Conservation (phyloP, 2,888 invertebrate genomes). For the Drosophila mimetica region DNA sequence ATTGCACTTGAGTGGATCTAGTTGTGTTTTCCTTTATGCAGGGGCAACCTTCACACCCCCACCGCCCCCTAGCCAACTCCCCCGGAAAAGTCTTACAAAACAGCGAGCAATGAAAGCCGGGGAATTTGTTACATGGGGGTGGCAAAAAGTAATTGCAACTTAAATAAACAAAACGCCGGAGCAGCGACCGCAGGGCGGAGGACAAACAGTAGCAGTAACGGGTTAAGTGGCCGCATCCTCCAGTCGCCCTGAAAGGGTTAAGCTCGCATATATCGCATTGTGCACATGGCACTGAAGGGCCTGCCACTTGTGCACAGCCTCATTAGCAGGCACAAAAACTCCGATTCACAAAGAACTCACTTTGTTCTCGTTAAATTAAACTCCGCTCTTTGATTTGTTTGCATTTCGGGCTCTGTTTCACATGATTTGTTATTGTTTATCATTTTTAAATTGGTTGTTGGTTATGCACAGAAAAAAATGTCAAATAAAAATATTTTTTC, state of each 20-base stretch:
- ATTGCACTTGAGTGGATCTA: conserved; percentile 55
- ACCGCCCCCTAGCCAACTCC: not conserved
- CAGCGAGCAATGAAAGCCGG: conserved; percentile 37
- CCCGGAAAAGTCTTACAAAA: conserved; percentile 25
- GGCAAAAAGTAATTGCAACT: conserved; percentile 74
- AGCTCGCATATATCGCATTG: conserved; percentile 19
- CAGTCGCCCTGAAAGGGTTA: conserved; percentile 40
- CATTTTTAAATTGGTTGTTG: conserved; percentile 45
- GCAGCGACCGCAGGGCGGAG: conserved; percentile 42
- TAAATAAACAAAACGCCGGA: conserved; percentile 67
- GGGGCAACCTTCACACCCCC: conserved; percentile 28
- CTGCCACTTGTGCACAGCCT: conserved; percentile 68
- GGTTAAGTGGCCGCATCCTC: conserved; percentile 50
- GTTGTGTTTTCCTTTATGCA: conserved; percentile 25
- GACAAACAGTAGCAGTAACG: conserved; percentile 49
- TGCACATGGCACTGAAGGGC: conserved; percentile 51
- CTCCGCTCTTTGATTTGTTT: conserved; percentile 23
- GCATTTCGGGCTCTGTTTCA: conserved; percentile 31
- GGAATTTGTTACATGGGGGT: conserved; percentile 61
- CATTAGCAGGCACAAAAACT: conserved; percentile 65
- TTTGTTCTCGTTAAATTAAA: conserved; percentile 43
- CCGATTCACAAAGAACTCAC: conserved; percentile 31
- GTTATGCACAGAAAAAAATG: conserved; percentile 6
- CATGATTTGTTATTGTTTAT: conserved; percentile 45
- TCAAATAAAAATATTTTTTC: not conserved